Conservation (phyloP, 1,140 invertebrate genomes). For the Stenopsyche tienmushanensis region DNA sequence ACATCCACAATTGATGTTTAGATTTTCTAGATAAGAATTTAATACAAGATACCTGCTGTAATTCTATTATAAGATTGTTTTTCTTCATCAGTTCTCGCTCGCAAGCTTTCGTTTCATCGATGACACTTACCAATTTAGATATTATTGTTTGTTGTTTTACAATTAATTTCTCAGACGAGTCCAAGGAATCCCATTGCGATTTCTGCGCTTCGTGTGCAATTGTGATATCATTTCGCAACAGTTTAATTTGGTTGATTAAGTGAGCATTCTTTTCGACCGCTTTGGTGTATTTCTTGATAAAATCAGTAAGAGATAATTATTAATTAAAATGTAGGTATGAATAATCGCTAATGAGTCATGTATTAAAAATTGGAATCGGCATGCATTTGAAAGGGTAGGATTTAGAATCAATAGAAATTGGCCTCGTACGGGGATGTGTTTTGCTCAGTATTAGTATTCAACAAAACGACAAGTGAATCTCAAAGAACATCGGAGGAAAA, state of each 20-base stretch:
- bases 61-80: slow-evolving; percentile 44
- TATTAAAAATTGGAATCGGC: too few relatives aligned
- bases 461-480: too few relatives aligned
- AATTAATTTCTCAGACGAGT: slow-evolving; percentile 51
- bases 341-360: too few relatives aligned
- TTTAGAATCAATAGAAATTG: too few relatives aligned
- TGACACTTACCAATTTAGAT: slow-evolving; percentile 51
- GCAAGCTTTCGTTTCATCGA: slow-evolving; percentile 50
- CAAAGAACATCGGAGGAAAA: too few relatives aligned
- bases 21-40: too few relatives aligned
- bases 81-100: slow-evolving; percentile 48
- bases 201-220: slow-evolving; percentile 49
- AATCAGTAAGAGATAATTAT: too few relatives aligned
- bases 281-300: background rate
- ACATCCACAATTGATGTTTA: too few relatives aligned
- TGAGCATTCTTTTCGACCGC: background rate
- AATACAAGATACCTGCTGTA: slow-evolving; percentile 46
- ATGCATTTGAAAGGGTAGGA: too few relatives aligned
- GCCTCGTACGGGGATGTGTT: too few relatives aligned
- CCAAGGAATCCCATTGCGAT: slow-evolving; percentile 48
- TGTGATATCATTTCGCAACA: slow-evolving; percentile 11
- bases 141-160: slow-evolving; percentile 52
- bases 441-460: too few relatives aligned
- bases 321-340: too few relatives aligned
- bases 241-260: slow-evolving; percentile 18